Evolutionary conservation across 35 echinoderm and acorn worm genomes (phyloP), one percentile per base, ranked within the genome.

Genomic region (Apostichopus californicus): DNA sequence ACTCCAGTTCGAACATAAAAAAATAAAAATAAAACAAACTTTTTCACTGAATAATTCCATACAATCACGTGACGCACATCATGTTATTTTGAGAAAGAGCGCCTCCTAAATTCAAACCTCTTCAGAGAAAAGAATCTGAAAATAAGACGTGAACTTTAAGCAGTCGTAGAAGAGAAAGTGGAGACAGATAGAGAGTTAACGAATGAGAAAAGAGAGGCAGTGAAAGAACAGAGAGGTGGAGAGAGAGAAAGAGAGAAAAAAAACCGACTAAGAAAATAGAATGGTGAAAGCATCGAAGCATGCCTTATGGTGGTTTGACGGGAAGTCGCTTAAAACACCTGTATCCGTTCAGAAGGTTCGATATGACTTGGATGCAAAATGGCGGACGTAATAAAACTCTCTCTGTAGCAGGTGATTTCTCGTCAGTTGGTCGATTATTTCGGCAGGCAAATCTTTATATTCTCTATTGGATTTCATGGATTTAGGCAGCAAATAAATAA

Each of bases 301-400:
- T 59, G 18, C 55, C 68, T 77, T 56, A 52, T 90, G 53, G 88
- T 70, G 68, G 64, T 90, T 78, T 57, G 55, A 77, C 88, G 75
- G 68, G 66, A 73, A 90, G 52, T 55, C 55, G 6, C 24, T 85
- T 85, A 57, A 85, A 85, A 85, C 81, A 85, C 81, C 81, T 85
- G 81, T 85, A 85, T 85, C 81, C 81, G 81, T 14, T 59, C 54
- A 85, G 54, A n/a, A 21, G 56, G 81, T 85, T 85, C 81, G 81
- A 85, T 85, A 85, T 52, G 55, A 23, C 14, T 59, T 85, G 81
- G 81, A 85, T 58, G 55, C 81, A 85, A 85, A 60, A 85, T 85
- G 81, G 81, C 58, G 55, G 22, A 60, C 15, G 81, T 85, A 85
- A 58, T 85, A 59, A 85, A 85, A 85, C 81, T 85, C 8, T 13